A percentile compares a stretch with the other conserved stretches of the same genome.
Evolutionary conservation across 2,888 invertebrate species (phyloP).

Genomic region (Pherbina coryleti): DNA sequence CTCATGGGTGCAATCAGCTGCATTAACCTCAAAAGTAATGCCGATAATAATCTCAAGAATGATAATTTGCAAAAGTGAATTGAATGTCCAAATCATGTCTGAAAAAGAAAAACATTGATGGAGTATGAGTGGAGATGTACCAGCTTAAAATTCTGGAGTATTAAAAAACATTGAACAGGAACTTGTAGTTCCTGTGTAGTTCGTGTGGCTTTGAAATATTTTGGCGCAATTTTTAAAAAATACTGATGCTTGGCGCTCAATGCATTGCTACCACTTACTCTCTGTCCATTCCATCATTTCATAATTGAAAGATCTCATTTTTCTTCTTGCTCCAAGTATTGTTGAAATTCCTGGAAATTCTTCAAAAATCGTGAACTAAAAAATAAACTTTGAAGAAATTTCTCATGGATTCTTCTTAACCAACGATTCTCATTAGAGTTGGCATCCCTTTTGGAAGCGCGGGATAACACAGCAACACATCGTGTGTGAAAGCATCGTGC

Average conservation of each 20-base stretch:
- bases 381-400: constrained; percentile 2
- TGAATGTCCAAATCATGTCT: not conserved
- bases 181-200: not conserved
- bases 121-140: not conserved
- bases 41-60: not conserved
- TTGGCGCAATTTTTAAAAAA: constrained; percentile 6
- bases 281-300: not conserved
- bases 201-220: not conserved
- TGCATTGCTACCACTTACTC: not conserved
- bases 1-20: not conserved
- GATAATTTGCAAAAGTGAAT: not conserved
- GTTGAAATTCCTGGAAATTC: constrained; percentile 29
- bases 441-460: no score
- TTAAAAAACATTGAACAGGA: not conserved
- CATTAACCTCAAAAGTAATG: not conserved
- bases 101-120: no score
- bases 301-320: constrained; percentile 1
- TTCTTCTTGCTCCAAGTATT: constrained; percentile 24
- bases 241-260: not conserved
- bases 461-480: no score
- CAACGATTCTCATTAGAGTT: not conserved
- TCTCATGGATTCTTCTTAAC: constrained; percentile 16
- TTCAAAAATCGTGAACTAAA: constrained; percentile 11
- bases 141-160: not conserved
- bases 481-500: no score